Base-by-base conservation (phyloP, 1,140 invertebrate genomes). In the Telenomus remus region DNA sequence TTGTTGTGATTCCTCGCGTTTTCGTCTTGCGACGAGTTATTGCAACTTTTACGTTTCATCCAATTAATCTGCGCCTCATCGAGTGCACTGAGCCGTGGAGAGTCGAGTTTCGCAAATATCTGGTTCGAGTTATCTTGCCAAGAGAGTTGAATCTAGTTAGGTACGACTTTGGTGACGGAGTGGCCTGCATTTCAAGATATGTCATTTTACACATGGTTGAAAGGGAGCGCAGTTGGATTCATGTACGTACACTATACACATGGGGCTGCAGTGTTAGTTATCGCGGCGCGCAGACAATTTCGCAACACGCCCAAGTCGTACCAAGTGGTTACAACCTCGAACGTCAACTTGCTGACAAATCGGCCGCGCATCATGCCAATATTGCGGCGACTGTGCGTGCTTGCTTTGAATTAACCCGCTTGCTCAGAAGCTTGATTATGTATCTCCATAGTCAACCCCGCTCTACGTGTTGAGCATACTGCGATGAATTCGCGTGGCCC, bases 331-430 rank as follows among this genome's bases (percentile, higher is more conserved):
- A 47, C 51, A 61, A 66, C 78, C 80, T 57, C 72, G 59, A 76
- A 77, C 56, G 73, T 79, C 74, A 82, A 83, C 81, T 84, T 83
- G 59, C 70, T 71, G 55, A 65, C 57, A 47, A 53, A 43, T 39
- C 44, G 76, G 76, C 69, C 71, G 63, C 57, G 55, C 59, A 78
- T 72, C 73, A 76, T 74, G 79, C 78, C 82, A 84, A 80, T 84
- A 84, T 84, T 79, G 76, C 80, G 81, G 78, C 79, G 76, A 82
- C 78, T 80, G 76, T 83, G 82, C 82, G 82, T 81, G 83, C 80
- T 84, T 70, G 79, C 77, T 76, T 79, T 80, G 80, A 84, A 84
- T 84, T 84, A 84, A 82, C 80, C 82, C 79, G 78, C 81, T 27
- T 27, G 81, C 83, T 82, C 80, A 82, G 76, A 72, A 79, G 72